Percentiles rank a stretch among this genome's conserved stretches.
These are phyloP conservation scores for Micromys minutus DNA, from an alignment of 2,113 vertebrate genomes.

Conservation along the genomic window DNA sequence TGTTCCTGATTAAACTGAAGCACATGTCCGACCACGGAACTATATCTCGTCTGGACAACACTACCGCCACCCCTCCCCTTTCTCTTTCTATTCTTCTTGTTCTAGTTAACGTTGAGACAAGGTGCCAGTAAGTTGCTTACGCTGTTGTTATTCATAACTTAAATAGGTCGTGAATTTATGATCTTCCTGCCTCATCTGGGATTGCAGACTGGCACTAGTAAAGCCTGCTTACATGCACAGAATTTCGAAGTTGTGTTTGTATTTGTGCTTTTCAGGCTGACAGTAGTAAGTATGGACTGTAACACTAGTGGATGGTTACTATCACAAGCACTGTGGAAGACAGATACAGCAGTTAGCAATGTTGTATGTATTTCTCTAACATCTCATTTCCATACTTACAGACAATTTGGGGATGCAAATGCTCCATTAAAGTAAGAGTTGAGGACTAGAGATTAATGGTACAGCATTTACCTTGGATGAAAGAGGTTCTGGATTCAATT, in stretches of 20 bases:
- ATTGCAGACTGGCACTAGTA: background rate
- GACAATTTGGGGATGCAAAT: background rate
- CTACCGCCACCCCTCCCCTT: no score
- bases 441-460: background rate
- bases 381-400: background rate
- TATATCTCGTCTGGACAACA: background rate
- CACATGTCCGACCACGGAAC: background rate
- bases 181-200: background rate
- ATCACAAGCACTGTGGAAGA: background rate
- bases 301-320: background rate
- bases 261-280: background rate
- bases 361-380: background rate
- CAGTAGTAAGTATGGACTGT: background rate
- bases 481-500: background rate
- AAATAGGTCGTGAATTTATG: background rate
- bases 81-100: no score
- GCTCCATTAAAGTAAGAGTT: background rate
- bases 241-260: background rate
- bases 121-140: background rate
- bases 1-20: background rate
- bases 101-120: background rate
- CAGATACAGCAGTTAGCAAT: background rate
- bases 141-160: background rate
- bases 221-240: background rate
- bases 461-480: background rate